These are phyloP conservation scores for Stercorarius parasiticus DNA, from an alignment of 2,113 vertebrate species.

Conservation along the genomic window DNA sequence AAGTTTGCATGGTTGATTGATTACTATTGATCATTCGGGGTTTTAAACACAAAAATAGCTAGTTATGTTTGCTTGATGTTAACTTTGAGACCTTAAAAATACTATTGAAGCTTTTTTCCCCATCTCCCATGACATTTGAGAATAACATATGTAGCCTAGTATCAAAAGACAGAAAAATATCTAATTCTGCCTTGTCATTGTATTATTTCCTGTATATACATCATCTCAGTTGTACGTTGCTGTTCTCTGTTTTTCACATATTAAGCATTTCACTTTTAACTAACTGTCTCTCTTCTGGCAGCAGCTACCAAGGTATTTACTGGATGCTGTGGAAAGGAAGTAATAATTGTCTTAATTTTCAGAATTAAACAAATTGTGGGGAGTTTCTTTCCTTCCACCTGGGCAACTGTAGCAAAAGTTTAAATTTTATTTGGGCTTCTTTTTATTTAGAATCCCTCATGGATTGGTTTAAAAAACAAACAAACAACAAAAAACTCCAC, in stretches of 20 bases:
- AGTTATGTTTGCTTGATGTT: not conserved
- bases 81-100: not conserved
- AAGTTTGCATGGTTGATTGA: not conserved
- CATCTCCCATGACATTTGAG: not conserved
- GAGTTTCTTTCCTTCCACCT: not conserved
- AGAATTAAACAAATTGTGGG: not conserved
- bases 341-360: not conserved
- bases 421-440: not conserved
- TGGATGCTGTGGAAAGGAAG: not conserved
- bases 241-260: not conserved
- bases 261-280: not conserved
- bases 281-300: not conserved
- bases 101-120: not conserved
- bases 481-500: not conserved
- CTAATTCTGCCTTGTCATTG: fast-evolving
- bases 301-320: not conserved
- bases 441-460: not conserved
- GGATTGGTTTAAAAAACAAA: not conserved
- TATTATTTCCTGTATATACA: not conserved
- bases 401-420: not conserved
- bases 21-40: not conserved
- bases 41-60: not conserved
- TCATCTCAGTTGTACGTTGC: fast-evolving
- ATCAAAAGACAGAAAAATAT: not conserved
- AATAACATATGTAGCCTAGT: not conserved